Evolutionary conservation across 1,140 invertebrate species (phyloP).

Genomic region (Trialeurodes vaporariorum): DNA sequence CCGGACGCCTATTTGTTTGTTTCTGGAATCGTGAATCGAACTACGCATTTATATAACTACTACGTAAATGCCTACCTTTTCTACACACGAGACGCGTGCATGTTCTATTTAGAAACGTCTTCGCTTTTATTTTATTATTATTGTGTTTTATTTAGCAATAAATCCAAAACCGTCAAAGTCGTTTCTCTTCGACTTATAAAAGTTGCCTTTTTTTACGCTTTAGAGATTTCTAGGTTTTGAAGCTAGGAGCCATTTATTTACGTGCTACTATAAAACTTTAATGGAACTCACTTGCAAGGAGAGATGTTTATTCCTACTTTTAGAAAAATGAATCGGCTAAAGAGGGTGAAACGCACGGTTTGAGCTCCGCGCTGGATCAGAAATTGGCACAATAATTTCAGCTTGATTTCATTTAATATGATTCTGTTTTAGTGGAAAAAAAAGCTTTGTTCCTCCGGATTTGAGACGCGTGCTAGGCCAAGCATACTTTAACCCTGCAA

Average conservation of each 20-base stretch:
- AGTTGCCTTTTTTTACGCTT: not conserved
- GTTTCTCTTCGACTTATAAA: not conserved
- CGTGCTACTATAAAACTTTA: not conserved
- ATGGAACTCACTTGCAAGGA: not conserved
- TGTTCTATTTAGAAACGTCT: too few relatives aligned
- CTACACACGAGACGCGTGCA: too few relatives aligned
- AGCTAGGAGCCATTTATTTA: not conserved
- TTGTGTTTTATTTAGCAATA: not conserved
- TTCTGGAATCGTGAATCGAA: too few relatives aligned
- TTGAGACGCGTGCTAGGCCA: too few relatives aligned
- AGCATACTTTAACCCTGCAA: too few relatives aligned
- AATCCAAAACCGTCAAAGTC: not conserved
- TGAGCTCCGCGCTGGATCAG: not conserved
- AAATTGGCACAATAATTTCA: not conserved
- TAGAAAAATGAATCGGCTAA: not conserved
- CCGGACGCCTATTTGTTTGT: too few relatives aligned
- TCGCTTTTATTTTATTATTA: not conserved
- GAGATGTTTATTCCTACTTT: not conserved
- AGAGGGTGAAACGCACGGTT: not conserved
- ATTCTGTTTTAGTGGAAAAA: not conserved
- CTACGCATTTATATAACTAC: too few relatives aligned
- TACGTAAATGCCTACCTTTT: too few relatives aligned
- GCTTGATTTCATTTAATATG: conserved; percentile 1
- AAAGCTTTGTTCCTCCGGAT: too few relatives aligned
- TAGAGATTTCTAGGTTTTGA: too few relatives aligned